phyloP scores from a whole-genome alignment of 2,888 invertebrate species.

The Sesia apiformis region DNA sequence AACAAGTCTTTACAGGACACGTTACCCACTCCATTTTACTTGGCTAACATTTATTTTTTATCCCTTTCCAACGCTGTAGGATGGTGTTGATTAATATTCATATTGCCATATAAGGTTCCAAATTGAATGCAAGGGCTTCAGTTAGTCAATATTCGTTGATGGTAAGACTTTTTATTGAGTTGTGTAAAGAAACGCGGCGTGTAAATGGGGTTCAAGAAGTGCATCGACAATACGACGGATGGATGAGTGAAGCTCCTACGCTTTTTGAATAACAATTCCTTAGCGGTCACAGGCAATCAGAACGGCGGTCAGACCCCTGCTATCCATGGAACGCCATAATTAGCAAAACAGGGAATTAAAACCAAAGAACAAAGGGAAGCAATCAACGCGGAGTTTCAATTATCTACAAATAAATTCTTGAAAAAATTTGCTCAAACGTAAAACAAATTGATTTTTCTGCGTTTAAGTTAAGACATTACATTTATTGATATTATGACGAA shows the following conservation, averaged over 20 bases:
- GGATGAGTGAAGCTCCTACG: conserved; percentile 39
- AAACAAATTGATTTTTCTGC: too few relatives aligned
- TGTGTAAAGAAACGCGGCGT: neutral
- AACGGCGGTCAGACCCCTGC: conserved; percentile 33
- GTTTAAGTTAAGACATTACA: too few relatives aligned
- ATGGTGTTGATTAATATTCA: too few relatives aligned
- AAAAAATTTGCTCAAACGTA: conserved; percentile 16
- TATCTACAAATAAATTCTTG: conserved; percentile 15
- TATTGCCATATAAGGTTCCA: too few relatives aligned
- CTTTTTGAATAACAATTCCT: conserved; percentile 44
- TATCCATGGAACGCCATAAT: conserved; percentile 54
- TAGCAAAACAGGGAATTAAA: conserved; percentile 17
- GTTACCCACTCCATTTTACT: neutral
- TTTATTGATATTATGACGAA: too few relatives aligned
- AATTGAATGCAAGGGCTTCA: too few relatives aligned
- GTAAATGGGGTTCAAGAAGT: conserved; percentile 8
- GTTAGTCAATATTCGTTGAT: too few relatives aligned
- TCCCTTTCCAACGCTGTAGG: neutral
- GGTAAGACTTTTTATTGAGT: too few relatives aligned
- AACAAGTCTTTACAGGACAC: conserved; percentile 12
- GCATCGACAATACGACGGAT: conserved; percentile 45
- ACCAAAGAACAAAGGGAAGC: conserved; percentile 15
- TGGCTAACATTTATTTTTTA: neutral
- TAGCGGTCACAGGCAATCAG: conserved; percentile 45
- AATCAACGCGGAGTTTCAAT: conserved; percentile 27